Conservation (phyloP, 2,113 vertebrate genomes). For the Lonchura striata region DNA sequence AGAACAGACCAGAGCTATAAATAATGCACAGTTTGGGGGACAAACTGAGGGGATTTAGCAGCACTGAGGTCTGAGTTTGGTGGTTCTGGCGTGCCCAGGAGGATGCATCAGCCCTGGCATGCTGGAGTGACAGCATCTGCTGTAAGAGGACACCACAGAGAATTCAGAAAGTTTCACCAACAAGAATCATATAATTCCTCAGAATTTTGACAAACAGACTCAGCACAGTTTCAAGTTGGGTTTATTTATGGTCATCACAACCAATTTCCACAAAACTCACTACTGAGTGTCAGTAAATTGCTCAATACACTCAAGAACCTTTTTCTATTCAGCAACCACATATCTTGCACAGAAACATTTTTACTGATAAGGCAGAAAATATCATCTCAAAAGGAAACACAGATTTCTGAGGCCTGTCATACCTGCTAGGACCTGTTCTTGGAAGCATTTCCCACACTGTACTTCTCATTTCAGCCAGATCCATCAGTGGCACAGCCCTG, state of each 20-base stretch:
- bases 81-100: fast-evolving
- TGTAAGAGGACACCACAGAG: background rate
- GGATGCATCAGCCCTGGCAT: background rate
- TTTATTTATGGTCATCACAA: slow-evolving; percentile 49
- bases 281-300: slow-evolving; percentile 25
- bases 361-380: slow-evolving; percentile 8
- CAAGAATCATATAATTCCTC: background rate
- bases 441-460: background rate
- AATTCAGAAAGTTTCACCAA: background rate
- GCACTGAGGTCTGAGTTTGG: background rate
- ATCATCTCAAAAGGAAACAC: background rate
- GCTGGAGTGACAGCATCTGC: background rate
- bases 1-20: background rate
- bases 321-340: slow-evolving; percentile 7
- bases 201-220: background rate
- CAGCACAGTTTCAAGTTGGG: background rate
- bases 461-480: background rate
- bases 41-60: background rate
- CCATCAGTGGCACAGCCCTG: background rate
- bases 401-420: background rate
- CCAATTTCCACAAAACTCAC: background rate
- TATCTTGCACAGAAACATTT: background rate
- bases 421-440: background rate
- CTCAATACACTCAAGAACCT: background rate
- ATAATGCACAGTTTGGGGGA: fast-evolving